Conservation (phyloP, 2,888 invertebrate species). For the Candidula unifasciata region DNA sequence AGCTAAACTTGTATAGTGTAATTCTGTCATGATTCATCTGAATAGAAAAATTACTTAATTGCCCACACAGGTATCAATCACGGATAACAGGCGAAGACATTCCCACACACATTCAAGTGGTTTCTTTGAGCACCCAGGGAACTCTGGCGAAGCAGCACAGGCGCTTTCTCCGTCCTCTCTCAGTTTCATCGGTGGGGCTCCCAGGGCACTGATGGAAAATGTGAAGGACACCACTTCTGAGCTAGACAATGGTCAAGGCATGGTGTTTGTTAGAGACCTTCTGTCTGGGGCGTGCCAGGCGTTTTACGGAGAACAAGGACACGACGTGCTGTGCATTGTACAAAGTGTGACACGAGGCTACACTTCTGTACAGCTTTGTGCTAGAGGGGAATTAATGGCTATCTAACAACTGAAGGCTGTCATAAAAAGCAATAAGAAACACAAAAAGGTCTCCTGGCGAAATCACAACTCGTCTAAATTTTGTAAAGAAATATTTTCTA, state of each 20-base stretch:
- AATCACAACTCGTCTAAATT: not conserved
- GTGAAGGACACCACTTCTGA: conserved; percentile 16
- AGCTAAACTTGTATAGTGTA: too few species aligned
- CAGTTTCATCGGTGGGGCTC: not conserved
- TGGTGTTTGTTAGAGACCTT: conserved; percentile 9
- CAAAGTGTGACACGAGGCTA: not conserved
- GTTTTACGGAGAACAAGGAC: not conserved
- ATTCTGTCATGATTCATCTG: too few species aligned
- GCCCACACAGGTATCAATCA: conserved; percentile 38
- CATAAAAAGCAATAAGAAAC: not conserved
- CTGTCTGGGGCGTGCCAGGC: not conserved
- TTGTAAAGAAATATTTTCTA: not conserved
- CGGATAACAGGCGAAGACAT: not conserved
- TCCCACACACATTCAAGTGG: not conserved
- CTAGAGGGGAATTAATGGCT: not conserved
- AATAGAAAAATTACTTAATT: too few species aligned
- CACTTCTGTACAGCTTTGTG: not conserved
- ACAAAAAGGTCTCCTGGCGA: not conserved
- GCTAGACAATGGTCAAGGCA: conserved; percentile 19
- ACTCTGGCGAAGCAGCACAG: not conserved
- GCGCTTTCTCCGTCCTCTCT: not conserved
- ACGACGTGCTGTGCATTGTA: conserved; percentile 1
- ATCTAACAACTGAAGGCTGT: not conserved
- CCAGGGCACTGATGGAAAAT: not conserved
- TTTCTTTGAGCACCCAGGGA: conserved; percentile 17